Conservation (phyloP, 2,113 vertebrate genomes). For the Thomomys bottae region DNA sequence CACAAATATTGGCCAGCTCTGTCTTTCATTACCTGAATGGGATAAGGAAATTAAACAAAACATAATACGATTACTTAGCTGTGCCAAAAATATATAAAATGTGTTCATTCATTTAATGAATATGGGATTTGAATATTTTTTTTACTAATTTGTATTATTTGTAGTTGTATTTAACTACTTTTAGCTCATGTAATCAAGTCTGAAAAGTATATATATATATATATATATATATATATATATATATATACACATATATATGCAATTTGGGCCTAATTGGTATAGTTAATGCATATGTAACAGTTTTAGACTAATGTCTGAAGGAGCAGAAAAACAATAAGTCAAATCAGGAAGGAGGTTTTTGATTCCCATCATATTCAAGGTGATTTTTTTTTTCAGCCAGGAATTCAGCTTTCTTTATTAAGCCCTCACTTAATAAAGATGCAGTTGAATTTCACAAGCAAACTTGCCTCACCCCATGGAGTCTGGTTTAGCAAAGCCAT, state of each 20-base stretch:
- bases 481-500: conserved; percentile 34
- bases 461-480: conserved; percentile 19
- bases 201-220: conserved; percentile 41
- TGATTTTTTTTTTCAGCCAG: conserved; percentile 30
- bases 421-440: conserved; percentile 60
- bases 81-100: conserved; percentile 59
- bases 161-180: conserved; percentile 32
- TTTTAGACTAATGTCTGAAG: conserved; percentile 61
- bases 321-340: conserved; percentile 52
- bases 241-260: neutral
- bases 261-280: conserved; percentile 62
- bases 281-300: conserved; percentile 63
- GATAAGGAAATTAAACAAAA: conserved; percentile 66
- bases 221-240: no score
- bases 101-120: conserved; percentile 46
- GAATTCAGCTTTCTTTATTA: conserved; percentile 49
- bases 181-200: conserved; percentile 61
- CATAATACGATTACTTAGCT: conserved; percentile 60
- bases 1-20: neutral
- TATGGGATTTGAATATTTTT: conserved; percentile 64
- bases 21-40: neutral
- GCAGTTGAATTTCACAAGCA: conserved; percentile 45
- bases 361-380: conserved; percentile 52
- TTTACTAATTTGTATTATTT: conserved; percentile 67
- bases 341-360: conserved; percentile 65